phyloP scores from a whole-genome alignment of 2,888 invertebrate species.

The Pristionchus exspectatus region DNA sequence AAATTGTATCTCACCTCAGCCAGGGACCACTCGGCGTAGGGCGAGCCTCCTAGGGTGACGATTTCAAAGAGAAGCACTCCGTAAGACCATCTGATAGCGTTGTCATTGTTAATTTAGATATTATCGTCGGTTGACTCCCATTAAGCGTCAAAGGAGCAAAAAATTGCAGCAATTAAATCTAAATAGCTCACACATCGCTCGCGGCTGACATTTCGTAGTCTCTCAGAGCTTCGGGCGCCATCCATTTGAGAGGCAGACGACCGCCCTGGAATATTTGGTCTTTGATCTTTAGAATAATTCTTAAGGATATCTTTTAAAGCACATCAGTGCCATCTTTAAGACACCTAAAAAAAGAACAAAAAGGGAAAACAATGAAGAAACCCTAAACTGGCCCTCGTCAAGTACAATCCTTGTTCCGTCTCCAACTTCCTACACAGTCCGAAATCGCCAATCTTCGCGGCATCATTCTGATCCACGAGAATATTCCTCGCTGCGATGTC shows the following conservation, averaged over 20 bases:
- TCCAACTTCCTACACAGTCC: constrained; percentile 48
- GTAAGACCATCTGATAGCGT: constrained; percentile 46
- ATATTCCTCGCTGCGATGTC: constrained; percentile 52
- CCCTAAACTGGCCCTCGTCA: neutral
- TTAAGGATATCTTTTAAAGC: neutral
- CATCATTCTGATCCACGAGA: constrained; percentile 40
- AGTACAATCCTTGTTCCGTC: constrained; percentile 26
- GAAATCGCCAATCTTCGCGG: constrained; percentile 44
- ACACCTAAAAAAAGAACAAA: no score
- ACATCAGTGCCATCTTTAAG: neutral
- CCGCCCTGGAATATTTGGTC: constrained; percentile 11
- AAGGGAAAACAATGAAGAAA: neutral
- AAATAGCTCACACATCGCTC: constrained; percentile 40
- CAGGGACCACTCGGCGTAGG: constrained; percentile 12
- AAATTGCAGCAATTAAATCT: neutral
- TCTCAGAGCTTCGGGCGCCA: constrained; percentile 36
- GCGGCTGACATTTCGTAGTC: constrained; percentile 48
- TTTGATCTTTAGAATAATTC: neutral
- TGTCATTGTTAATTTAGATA: no score
- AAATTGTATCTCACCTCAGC: neutral
- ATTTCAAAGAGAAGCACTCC: constrained; percentile 52
- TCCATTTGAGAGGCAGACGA: constrained; percentile 44
- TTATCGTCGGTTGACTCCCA: no score
- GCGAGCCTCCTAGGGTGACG: constrained; percentile 48
- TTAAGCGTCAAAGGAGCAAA: no score